Conservation (phyloP, 2,113 vertebrate species). For the Rafetus swinhoei region DNA sequence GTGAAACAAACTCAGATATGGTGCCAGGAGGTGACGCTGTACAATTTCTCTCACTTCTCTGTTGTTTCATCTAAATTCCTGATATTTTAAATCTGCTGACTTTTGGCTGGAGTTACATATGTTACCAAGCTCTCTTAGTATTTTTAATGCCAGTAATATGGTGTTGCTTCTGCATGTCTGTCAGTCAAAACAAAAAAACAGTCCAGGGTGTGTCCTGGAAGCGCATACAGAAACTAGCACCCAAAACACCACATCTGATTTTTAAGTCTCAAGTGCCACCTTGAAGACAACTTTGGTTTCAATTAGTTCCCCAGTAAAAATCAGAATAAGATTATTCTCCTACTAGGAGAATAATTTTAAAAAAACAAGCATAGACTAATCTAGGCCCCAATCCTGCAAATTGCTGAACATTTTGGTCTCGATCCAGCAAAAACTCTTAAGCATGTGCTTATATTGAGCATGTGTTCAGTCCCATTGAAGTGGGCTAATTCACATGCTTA, state of each 20-base stretch:
- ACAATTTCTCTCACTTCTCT: not conserved
- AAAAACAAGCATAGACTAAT: constrained; percentile 7
- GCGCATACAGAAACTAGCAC: not conserved
- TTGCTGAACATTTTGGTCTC: constrained; percentile 50
- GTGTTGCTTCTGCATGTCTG: not conserved
- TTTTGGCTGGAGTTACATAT: not conserved
- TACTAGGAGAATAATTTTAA: not conserved
- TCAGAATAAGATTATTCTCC: not conserved
- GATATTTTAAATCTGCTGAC: not conserved
- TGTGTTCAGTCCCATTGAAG: constrained; percentile 60
- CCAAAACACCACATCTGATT: not conserved
- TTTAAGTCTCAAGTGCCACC: constrained; percentile 16
- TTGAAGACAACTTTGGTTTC: not conserved
- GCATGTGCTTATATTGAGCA: constrained; percentile 54
- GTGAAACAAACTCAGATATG: not conserved
- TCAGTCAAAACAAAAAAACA: not conserved
- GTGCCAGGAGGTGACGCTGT: not conserved
- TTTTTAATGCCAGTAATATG: not conserved
- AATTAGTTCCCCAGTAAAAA: not conserved
- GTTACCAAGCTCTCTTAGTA: not conserved
- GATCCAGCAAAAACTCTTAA: constrained; percentile 64
- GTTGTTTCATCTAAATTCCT: not conserved
- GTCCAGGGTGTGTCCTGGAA: not conserved
- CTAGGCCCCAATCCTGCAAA: constrained; percentile 1
- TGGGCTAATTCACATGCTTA: constrained; percentile 55